Conservation (phyloP, 2,888 invertebrate species). For the Conistra vaccinii region DNA sequence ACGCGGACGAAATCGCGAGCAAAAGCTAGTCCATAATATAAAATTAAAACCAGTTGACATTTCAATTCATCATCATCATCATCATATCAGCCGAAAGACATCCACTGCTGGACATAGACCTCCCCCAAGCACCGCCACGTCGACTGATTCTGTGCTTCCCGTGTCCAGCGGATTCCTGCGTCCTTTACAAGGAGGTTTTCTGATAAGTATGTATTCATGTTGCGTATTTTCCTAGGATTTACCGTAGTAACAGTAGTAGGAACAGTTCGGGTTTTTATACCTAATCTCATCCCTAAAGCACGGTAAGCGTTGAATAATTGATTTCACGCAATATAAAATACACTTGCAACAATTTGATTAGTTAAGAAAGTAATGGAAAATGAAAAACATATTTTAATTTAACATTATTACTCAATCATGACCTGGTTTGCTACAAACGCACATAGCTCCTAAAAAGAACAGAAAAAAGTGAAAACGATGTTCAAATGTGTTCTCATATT, state of each 20-base stretch:
- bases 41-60: background rate
- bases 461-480: background rate
- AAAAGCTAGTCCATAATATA: too few species aligned
- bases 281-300: background rate
- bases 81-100: too few species aligned
- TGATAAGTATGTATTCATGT: background rate
- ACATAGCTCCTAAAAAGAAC: background rate
- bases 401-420: background rate
- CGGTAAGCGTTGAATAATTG: slow-evolving; percentile 1
- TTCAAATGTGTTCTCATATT: background rate
- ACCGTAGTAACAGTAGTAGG: too few species aligned
- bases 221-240: too few species aligned
- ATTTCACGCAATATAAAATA: background rate
- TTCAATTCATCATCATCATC: too few species aligned
- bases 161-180: too few species aligned
- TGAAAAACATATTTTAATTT: background rate
- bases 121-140: too few species aligned
- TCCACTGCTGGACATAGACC: too few species aligned
- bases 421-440: background rate
- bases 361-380: background rate
- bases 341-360: background rate
- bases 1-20: too few species aligned
- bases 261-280: background rate
- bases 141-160: too few species aligned
- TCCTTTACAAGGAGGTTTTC: too few species aligned